Evolutionary conservation across 2,113 vertebrate genomes (phyloP).

Genomic region (Psittacula cyanocephala): DNA sequence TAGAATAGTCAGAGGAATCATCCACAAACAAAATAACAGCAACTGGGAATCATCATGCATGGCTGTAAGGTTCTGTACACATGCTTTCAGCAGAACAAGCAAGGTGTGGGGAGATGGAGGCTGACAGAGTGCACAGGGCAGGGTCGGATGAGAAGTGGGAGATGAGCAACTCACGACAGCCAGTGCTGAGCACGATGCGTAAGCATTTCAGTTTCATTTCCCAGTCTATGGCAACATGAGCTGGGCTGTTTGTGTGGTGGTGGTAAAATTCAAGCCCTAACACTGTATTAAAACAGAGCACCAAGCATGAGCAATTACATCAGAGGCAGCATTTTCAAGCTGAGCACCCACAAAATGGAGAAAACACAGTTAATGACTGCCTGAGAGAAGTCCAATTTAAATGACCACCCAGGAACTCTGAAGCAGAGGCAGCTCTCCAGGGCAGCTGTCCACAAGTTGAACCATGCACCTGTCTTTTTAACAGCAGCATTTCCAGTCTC

Average conservation of each 20-base stretch:
- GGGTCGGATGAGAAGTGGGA: neutral
- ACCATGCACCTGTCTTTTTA: neutral
- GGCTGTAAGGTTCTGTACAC: neutral
- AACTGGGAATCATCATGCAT: neutral
- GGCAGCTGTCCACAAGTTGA: neutral
- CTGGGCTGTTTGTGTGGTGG: neutral
- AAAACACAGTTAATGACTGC: neutral
- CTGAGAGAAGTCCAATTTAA: neutral
- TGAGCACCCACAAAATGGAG: neutral
- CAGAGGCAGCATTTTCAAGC: neutral
- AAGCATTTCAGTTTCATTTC: neutral
- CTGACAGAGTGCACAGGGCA: neutral
- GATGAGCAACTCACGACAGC: neutral
- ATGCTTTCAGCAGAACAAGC: neutral
- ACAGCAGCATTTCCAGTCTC: neutral
- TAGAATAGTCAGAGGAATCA: neutral
- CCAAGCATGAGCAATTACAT: neutral
- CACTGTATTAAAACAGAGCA: neutral
- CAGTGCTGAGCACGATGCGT: neutral
- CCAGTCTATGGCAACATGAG: neutral
- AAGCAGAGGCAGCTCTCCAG: neutral
- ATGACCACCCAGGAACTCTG: neutral
- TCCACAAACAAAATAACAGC: neutral
- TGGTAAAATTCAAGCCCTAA: neutral
- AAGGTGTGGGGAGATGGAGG: neutral